Evolutionary conservation across 1,140 invertebrate species (phyloP).

Genomic region (Bilobella aurantiaca): DNA sequence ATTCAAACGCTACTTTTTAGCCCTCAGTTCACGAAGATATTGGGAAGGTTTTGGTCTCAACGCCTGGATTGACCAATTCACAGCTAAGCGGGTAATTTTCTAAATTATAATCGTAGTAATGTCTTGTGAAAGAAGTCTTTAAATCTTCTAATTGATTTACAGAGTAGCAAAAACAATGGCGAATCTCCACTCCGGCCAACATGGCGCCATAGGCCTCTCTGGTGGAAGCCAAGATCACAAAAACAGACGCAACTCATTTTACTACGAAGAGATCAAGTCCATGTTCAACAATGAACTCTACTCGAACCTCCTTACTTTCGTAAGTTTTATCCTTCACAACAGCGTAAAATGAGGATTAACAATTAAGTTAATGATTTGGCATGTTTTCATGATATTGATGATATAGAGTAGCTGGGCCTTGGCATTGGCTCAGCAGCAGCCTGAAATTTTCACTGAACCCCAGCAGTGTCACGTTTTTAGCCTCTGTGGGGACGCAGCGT

Average conservation of each 20-base stretch:
- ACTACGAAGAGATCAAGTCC: conserved; percentile 20
- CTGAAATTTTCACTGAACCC: conserved; percentile 16
- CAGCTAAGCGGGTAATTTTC: no score
- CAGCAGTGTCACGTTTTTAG: conserved; percentile 38
- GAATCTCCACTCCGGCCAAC: no score
- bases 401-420: conserved; percentile 16
- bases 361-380: no score
- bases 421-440: conserved; percentile 11
- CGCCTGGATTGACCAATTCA: no score
- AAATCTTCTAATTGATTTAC: no score
- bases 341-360: no score
- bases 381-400: not conserved
- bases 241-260: conserved; percentile 14
- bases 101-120: no score
- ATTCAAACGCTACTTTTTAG: no score
- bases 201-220: not conserved
- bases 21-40: no score
- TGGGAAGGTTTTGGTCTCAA: no score
- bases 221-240: not conserved
- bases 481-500: conserved; percentile 58
- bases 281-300: conserved; percentile 29
- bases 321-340: conserved; percentile 13
- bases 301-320: conserved; percentile 25
- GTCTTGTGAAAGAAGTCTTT: no score
- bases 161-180: no score